Evolutionary conservation across 30 jellyfish, hydroid and myxozoan species (phyloP).

Genomic region (Pseudorhiza aurosa): DNA sequence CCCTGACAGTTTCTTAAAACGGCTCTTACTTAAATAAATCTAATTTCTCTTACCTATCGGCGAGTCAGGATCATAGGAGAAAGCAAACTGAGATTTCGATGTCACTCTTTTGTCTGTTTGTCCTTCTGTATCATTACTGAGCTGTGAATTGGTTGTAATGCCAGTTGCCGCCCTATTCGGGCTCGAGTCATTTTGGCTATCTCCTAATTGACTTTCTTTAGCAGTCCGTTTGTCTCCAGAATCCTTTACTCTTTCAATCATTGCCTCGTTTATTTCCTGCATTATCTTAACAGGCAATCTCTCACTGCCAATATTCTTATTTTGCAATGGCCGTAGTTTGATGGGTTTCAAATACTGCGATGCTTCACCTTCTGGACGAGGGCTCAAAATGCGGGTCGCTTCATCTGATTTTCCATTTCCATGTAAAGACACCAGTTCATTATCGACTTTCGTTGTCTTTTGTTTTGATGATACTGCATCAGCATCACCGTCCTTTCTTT

Average conservation of each 20-base stretch:
- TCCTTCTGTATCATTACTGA: constrained; percentile 1
- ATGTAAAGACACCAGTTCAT: no score
- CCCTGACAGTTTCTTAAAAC: no score
- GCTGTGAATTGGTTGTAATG: background rate
- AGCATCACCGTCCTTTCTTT: background rate
- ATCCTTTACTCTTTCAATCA: constrained; percentile 40
- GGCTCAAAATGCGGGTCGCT: no score
- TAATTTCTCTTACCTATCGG: constrained; percentile 94
- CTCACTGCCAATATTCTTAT: constrained; percentile 8
- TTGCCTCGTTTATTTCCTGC: constrained; percentile 48
- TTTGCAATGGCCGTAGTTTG: background rate
- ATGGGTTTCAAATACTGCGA: background rate
- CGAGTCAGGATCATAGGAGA: constrained; percentile 82
- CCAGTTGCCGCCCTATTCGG: background rate
- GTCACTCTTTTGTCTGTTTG: constrained; percentile 36
- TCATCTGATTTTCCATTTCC: no score
- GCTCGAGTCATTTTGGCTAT: background rate
- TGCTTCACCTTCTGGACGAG: background rate
- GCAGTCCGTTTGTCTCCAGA: constrained; percentile 50
- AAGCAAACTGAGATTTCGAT: constrained; percentile 61
- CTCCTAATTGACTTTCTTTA: background rate
- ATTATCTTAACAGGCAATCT: constrained; percentile 37
- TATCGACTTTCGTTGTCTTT: background rate
- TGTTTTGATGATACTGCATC: background rate
- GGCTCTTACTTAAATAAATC: no score